phyloP scores from a whole-genome alignment of 2,113 vertebrate species.

The Phylloscopus trochiloides region DNA sequence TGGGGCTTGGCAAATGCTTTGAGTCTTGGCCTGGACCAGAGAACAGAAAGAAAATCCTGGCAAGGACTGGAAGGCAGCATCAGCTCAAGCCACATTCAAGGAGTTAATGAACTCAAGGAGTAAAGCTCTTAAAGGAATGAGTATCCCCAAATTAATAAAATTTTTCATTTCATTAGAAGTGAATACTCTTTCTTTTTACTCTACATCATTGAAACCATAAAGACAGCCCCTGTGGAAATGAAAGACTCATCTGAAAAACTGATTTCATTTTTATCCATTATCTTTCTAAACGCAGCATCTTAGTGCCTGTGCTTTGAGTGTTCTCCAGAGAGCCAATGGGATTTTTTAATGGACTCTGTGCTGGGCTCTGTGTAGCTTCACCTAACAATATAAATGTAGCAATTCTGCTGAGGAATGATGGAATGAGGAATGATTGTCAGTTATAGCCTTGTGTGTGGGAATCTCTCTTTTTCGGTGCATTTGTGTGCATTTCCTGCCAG shows the following conservation, averaged over 20 bases:
- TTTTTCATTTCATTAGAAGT: constrained; percentile 60
- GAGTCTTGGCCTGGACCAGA: not conserved
- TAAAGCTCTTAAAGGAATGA: constrained; percentile 35
- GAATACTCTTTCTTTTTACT: constrained; percentile 20
- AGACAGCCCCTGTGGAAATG: constrained; percentile 11
- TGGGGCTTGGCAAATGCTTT: not conserved
- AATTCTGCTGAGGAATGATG: not conserved
- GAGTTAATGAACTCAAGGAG: constrained; percentile 40
- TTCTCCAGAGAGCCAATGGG: constrained; percentile 11
- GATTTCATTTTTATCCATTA: constrained; percentile 49
- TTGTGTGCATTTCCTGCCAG: not conserved
- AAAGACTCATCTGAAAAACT: constrained; percentile 19
- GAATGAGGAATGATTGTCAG: not conserved
- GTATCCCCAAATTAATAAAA: constrained; percentile 44
- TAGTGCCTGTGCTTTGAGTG: not conserved
- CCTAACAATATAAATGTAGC: not conserved
- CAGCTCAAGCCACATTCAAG: not conserved
- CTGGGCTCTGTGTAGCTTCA: not conserved
- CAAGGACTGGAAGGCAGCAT: not conserved
- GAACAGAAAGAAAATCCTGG: constrained; percentile 12
- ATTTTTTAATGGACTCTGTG: constrained; percentile 14
- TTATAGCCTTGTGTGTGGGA: not conserved
- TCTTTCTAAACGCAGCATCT: constrained; percentile 28
- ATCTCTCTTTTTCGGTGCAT: not conserved
- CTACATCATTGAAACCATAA: constrained; percentile 6